Evolutionary conservation across 2,113 vertebrate species (phyloP), one percentile per base, ranked within the genome.

Genomic region (Anarhynchus alexandrinus): DNA sequence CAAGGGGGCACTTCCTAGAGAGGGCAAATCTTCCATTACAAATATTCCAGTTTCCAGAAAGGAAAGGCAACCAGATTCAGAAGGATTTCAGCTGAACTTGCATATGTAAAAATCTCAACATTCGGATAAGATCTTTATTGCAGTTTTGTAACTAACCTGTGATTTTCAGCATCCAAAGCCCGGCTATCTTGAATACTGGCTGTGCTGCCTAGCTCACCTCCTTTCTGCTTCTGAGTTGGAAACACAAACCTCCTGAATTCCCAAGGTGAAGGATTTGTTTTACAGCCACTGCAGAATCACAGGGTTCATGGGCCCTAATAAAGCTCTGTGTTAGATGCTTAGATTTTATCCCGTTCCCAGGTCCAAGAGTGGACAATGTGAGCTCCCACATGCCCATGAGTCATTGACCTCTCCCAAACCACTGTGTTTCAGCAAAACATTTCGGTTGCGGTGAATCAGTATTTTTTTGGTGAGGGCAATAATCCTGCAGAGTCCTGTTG

Each of bases 351-450:
- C 62, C 47, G 15, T 5, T 4, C 23, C 16, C 42, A 42, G 22
- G n/a, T 47, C 38, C 72, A 52, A 30, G 43, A 45, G 47, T 0
- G 57, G 36, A 2, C 30, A 45, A 16, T 1, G 18, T n/a, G 27
- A 76, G 34, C 19, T 86, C 21, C 71, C 74, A 13, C 15, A 3
- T 2, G 1, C 1, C 57, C 0, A 0, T 23, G 36, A 76, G 32
- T 43, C 69, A 25, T 0, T 54, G 47, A 11, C 4, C 29, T n/a
- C 30, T 12, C 6, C n/a, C 49, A 76, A 2, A 19, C 10, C 40
- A 1, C 21, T 4, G 20, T 11, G 43, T 5, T n/a, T 5, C 23
- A 55, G 49, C 52, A 69, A 55, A 86, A 57, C 2, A 38, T 6
- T 15, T 7, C 14, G 5, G 15, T 1, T 38, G n/a, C 64, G 40